Percentiles rank a stretch among this genome's conserved stretches.
Conservation (phyloP, 2,797 vertebrate genomes). For the Capromys pilorides region DNA sequence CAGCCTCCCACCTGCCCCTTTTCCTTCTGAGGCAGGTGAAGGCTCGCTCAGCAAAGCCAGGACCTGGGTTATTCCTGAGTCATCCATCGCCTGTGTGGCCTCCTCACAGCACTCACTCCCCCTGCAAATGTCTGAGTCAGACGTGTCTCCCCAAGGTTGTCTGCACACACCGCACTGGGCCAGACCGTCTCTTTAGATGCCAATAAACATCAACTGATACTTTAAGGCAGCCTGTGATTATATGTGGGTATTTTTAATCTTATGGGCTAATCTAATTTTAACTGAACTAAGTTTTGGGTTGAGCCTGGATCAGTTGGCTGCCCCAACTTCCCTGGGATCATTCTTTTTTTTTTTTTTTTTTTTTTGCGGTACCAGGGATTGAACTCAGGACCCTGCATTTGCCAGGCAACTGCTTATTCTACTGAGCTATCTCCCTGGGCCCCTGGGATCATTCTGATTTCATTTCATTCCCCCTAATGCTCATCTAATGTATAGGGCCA, state of each 20-base stretch:
- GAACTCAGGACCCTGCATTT: too few relatives aligned
- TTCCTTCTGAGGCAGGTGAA: neutral
- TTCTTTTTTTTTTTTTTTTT: too few relatives aligned
- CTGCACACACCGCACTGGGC: conserved; percentile 62
- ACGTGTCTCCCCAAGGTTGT: conserved; percentile 75
- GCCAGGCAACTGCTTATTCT: too few relatives aligned
- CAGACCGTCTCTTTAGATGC: conserved; percentile 72
- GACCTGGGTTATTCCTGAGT: conserved; percentile 79
- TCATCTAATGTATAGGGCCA: neutral
- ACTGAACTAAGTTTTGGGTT: conserved; percentile 72
- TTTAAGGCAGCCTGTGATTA: conserved; percentile 73
- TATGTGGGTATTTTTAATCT: conserved; percentile 79
- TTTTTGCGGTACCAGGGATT: too few relatives aligned
- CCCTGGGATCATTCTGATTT: conserved; percentile 53
- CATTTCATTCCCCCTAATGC: conserved; percentile 33
- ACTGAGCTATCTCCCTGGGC: too few relatives aligned
- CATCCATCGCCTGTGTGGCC: conserved; percentile 72
- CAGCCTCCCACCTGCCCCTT: neutral
- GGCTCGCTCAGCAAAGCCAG: conserved; percentile 33
- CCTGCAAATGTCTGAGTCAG: conserved; percentile 70
- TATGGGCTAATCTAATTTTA: conserved; percentile 80
- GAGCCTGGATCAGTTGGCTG: conserved; percentile 35
- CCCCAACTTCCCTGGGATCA: conserved; percentile 19
- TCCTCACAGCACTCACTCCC: conserved; percentile 20
- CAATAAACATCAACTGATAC: conserved; percentile 70